phyloP scores from a whole-genome alignment of 2,113 vertebrate species.

The Gnathonemus echidnorhynchus region DNA sequence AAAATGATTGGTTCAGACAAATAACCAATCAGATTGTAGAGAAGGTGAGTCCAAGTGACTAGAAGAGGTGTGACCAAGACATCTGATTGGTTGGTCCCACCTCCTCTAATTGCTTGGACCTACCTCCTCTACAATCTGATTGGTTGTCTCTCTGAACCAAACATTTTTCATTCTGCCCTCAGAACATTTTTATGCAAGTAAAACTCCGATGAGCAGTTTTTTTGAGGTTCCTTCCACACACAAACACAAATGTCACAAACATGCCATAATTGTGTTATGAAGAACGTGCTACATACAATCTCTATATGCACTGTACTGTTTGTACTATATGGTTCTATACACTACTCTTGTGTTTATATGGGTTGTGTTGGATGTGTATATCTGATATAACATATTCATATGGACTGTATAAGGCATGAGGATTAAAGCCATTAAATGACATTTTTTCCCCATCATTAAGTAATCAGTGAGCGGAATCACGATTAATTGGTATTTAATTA shows the following conservation, averaged over 20 bases:
- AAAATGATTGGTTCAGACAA: too few species aligned
- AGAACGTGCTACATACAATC: not conserved
- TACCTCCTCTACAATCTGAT: too few species aligned
- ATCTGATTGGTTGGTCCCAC: too few species aligned
- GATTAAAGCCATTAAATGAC: not conserved
- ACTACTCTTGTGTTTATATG: not conserved
- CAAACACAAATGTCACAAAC: not conserved
- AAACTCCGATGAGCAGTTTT: not conserved
- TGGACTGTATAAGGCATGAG: not conserved
- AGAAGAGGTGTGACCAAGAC: too few species aligned
- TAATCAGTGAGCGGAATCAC: not conserved
- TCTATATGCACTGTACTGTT: not conserved
- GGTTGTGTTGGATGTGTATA: not conserved
- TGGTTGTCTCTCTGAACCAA: too few species aligned
- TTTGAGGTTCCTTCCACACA: not conserved
- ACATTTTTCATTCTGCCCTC: too few species aligned
- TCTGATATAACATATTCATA: not conserved
- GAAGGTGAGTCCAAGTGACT: too few species aligned
- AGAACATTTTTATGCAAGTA: too few species aligned
- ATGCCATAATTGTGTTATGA: not conserved
- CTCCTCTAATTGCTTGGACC: too few species aligned
- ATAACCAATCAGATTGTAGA: too few species aligned
- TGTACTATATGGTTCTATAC: not conserved
- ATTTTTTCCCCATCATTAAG: not conserved
- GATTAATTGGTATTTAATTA: not conserved